Evolutionary conservation across 2,113 vertebrate species (phyloP).

Genomic region (Erpornis zantholeuca): DNA sequence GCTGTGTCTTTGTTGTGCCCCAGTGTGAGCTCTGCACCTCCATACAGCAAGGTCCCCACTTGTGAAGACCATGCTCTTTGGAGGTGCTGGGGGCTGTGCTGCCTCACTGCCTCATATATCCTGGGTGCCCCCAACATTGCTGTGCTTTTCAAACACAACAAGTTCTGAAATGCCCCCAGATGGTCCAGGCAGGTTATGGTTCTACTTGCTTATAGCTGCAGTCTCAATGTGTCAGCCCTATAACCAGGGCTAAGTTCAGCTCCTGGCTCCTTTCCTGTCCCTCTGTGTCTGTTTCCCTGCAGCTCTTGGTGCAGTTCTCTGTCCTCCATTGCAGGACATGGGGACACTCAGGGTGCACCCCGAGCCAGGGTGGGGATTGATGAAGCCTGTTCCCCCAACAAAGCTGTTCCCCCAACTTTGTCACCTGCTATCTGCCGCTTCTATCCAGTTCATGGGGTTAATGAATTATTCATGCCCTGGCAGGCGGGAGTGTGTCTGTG

Average conservation of each 20-base stretch:
- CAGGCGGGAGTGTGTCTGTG: background rate
- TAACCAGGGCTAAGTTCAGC: background rate
- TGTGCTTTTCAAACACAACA: background rate
- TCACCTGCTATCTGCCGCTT: background rate
- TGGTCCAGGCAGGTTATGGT: background rate
- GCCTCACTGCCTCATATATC: background rate
- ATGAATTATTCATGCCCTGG: constrained; percentile 7
- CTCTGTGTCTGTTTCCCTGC: background rate
- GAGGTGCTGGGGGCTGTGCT: background rate
- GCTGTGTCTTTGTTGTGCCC: background rate
- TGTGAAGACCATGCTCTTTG: background rate
- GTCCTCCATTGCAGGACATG: background rate
- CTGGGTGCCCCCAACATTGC: background rate
- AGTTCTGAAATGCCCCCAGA: background rate
- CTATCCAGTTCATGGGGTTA: background rate
- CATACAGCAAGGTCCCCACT: accelerated
- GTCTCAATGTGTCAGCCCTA: accelerated
- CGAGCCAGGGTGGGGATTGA: accelerated
- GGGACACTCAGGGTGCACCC: background rate
- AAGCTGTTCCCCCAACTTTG: background rate
- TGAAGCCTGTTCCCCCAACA: background rate
- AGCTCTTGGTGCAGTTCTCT: background rate
- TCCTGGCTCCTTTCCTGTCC: background rate
- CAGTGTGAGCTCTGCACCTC: accelerated
- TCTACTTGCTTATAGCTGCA: background rate